A percentile compares a stretch with the other conserved stretches of the same genome.
phyloP scores from a whole-genome alignment of 2,113 vertebrate genomes.

The Phocoena phocoena region DNA sequence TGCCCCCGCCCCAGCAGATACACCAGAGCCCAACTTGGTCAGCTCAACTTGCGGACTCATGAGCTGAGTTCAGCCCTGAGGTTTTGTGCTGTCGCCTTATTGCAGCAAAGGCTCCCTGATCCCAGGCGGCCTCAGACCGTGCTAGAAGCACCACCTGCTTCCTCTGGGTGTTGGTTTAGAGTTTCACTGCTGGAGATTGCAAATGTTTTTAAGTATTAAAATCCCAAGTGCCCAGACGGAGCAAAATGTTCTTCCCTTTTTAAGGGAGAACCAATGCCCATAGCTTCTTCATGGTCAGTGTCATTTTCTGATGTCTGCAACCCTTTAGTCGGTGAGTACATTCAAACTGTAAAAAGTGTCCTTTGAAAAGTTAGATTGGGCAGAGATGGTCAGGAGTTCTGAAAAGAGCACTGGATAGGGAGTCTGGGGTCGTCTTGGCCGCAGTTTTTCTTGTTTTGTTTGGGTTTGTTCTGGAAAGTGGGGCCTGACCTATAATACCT shows the following conservation, averaged over 20 bases:
- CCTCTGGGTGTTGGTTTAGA: neutral
- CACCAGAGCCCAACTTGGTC: fast-evolving
- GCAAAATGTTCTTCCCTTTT: neutral
- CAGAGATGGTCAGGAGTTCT: fast-evolving
- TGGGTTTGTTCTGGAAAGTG: neutral
- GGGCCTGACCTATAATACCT: neutral
- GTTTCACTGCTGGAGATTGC: neutral
- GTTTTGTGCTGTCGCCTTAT: neutral
- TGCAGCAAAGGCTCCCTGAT: neutral
- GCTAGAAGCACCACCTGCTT: neutral
- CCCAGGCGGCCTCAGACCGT: fast-evolving
- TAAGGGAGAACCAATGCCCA: fast-evolving
- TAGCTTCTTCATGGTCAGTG: fast-evolving
- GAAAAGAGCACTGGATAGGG: fast-evolving
- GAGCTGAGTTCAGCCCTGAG: neutral
- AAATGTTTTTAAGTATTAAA: neutral
- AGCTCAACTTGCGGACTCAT: neutral
- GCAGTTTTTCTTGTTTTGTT: neutral
- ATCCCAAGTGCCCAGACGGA: neutral
- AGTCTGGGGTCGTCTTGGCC: too few species aligned
- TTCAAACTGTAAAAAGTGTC: fast-evolving
- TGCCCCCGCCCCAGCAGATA: neutral
- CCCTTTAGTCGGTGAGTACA: fast-evolving
- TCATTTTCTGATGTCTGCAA: fast-evolving
- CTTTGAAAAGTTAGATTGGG: neutral